Evolutionary conservation across 2,797 vertebrate genomes (phyloP).

Genomic region (Esox lucius): DNA sequence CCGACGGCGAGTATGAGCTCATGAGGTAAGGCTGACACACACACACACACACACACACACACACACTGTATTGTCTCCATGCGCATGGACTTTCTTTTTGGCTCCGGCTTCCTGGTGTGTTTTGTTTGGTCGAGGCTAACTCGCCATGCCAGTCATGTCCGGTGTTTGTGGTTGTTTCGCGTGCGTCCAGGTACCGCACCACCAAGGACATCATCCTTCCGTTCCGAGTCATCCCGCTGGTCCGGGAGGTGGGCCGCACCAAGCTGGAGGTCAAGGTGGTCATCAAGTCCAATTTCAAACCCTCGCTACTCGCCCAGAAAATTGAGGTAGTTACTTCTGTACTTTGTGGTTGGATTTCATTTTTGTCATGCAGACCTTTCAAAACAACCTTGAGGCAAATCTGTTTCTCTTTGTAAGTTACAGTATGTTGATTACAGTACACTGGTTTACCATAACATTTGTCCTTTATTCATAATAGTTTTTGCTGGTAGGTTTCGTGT

Average conservation of each 20-base stretch:
- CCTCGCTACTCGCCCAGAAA: constrained; percentile 97
- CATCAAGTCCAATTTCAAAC: constrained; percentile 99
- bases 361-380: neutral
- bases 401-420: neutral
- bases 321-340: constrained; percentile 83
- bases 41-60: neutral
- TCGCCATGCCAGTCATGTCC: too few relatives aligned
- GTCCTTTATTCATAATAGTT: neutral
- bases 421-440: too few relatives aligned
- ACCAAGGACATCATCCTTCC: constrained; percentile 99
- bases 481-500: neutral
- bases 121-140: neutral
- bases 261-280: constrained; percentile 98
- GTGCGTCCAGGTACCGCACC: constrained; percentile 87
- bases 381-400: neutral
- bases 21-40: constrained; percentile 84
- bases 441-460: too few relatives aligned
- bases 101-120: neutral
- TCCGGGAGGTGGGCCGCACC: constrained; percentile 96
- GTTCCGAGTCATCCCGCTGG: constrained; percentile 96
- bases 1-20: constrained; percentile 97
- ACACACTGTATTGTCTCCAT: neutral
- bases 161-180: neutral
- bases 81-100: too few relatives aligned
- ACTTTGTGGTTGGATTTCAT: neutral